Percentiles rank a stretch among this genome's conserved stretches.
These are phyloP conservation scores for Pocota personata DNA, from an alignment of 2,888 invertebrate genomes.

Conservation along the genomic window DNA sequence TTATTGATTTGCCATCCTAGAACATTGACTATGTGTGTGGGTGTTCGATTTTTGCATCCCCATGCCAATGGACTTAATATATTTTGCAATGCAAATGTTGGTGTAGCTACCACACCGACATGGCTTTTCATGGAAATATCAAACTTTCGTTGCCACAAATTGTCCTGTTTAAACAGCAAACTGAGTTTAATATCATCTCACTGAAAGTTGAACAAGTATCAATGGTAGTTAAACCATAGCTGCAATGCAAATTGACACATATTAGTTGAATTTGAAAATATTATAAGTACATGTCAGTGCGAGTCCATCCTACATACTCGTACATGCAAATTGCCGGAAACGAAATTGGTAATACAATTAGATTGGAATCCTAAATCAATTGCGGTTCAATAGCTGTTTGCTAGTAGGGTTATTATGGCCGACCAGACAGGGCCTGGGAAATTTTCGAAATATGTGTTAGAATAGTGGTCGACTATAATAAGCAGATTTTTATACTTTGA, in stretches of 20 bases:
- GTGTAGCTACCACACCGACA: neutral
- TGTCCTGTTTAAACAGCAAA: conserved; percentile 12
- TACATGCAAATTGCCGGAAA: neutral
- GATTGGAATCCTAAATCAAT: neutral
- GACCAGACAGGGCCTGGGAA: neutral
- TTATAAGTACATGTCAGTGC: neutral
- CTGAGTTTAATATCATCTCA: neutral
- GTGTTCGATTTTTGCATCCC: neutral
- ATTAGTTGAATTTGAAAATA: conserved; percentile 13
- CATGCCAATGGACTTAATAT: conserved; percentile 3
- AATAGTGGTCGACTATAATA: neutral
- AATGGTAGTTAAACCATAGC: neutral
- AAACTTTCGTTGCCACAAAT: conserved; percentile 23
- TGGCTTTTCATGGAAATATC: conserved; percentile 39
- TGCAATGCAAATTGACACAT: conserved; percentile 32
- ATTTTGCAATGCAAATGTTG: conserved; percentile 34
- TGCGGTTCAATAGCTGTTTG: conserved; percentile 3
- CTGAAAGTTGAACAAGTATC: neutral
- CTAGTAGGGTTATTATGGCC: neutral
- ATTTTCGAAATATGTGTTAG: neutral
- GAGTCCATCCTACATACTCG: neutral
- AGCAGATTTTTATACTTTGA: neutral
- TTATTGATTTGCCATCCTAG: conserved; percentile 24
- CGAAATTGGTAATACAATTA: neutral
- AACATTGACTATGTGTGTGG: conserved; percentile 1